phyloP scores from a whole-genome alignment of 2,888 invertebrate genomes.

The Tanytarsus gracilentus region DNA sequence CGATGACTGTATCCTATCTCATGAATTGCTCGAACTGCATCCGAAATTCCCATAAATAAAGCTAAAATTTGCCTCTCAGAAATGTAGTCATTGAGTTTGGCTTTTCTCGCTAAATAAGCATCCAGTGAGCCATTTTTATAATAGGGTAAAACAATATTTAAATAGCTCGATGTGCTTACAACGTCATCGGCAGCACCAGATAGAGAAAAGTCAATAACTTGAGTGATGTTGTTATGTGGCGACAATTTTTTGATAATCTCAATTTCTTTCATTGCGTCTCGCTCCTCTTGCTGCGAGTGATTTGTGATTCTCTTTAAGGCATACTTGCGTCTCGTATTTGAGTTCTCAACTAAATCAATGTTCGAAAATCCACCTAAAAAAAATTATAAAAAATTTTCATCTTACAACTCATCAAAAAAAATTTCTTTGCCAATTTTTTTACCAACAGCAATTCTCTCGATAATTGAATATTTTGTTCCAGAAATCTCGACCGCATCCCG shows the following conservation, averaged over 20 bases:
- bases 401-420: constrained; percentile 28
- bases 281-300: constrained; percentile 68
- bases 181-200: constrained; percentile 58
- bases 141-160: constrained; percentile 65
- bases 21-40: constrained; percentile 65
- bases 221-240: constrained; percentile 65
- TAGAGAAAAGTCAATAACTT: constrained; percentile 58
- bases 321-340: constrained; percentile 53
- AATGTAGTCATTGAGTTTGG: constrained; percentile 51
- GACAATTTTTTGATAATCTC: constrained; percentile 60
- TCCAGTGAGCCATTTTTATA: constrained; percentile 68
- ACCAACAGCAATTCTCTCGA: constrained; percentile 27
- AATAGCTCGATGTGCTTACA: constrained; percentile 59
- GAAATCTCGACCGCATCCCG: constrained; percentile 16
- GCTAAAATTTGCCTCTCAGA: constrained; percentile 55
- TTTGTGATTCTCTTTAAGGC: constrained; percentile 75
- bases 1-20: constrained; percentile 68
- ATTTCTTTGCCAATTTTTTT: neutral
- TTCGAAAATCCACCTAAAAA: constrained; percentile 67
- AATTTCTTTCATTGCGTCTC: constrained; percentile 60
- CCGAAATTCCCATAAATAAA: constrained; percentile 63
- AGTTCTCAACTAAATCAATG: constrained; percentile 66
- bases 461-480: constrained; percentile 12
- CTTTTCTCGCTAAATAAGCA: constrained; percentile 55
- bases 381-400: constrained; percentile 29